phyloP scores from a whole-genome alignment of 2,888 invertebrate genomes.

The Plagodis pulveraria region DNA sequence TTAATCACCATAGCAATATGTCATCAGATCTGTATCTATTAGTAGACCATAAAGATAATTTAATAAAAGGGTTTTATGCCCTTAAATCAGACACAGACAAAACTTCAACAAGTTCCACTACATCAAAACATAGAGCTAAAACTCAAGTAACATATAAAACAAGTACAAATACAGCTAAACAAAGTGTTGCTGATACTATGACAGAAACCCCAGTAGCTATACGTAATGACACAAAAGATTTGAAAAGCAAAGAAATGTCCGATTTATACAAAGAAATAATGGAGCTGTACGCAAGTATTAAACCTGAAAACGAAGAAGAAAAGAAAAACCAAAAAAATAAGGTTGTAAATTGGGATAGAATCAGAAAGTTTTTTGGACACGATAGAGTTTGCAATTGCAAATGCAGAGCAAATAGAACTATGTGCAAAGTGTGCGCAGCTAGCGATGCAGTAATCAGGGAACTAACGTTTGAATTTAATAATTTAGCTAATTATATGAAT shows the following conservation, averaged over 20 bases:
- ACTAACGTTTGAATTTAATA: conserved; percentile 68
- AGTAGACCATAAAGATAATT: conserved; percentile 9
- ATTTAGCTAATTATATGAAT: conserved; percentile 63
- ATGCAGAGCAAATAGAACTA: conserved; percentile 58
- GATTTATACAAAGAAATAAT: conserved; percentile 19
- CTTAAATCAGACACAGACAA: conserved; percentile 1
- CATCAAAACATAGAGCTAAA: background rate
- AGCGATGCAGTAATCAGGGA: conserved; percentile 68
- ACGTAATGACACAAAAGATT: background rate
- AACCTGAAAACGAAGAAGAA: conserved; percentile 2
- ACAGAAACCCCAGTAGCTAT: background rate
- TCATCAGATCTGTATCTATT: conserved; percentile 13
- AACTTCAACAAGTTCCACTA: background rate
- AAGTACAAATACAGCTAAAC: background rate
- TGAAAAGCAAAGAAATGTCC: conserved; percentile 1
- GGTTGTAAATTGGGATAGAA: conserved; percentile 43
- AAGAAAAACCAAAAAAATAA: conserved; percentile 2
- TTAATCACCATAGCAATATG: background rate
- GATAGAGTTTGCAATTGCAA: conserved; percentile 65
- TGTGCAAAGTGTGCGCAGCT: conserved; percentile 70
- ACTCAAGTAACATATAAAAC: background rate
- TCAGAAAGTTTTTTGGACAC: conserved; percentile 60
- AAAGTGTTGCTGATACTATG: background rate
- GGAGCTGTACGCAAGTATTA: background rate
- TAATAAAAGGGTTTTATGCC: conserved; percentile 8